Conservation (phyloP, 2,888 invertebrate genomes). For the Cosmia trapezina region DNA sequence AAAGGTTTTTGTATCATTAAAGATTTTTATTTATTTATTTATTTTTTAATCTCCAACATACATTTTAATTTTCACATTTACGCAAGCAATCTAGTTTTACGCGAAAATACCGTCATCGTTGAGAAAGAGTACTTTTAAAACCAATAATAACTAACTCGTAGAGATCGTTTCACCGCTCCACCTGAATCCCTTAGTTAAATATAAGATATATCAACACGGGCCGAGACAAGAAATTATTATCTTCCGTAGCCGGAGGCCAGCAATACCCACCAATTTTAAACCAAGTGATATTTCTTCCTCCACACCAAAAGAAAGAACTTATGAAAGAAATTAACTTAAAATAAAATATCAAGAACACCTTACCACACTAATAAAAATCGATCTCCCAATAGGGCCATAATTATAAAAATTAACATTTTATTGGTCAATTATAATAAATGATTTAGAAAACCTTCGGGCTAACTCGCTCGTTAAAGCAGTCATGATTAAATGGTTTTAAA, state of each 20-base stretch:
- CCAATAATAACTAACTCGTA: neutral
- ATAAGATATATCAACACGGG: slow-evolving; percentile 3
- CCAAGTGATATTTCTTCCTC: slow-evolving; percentile 39
- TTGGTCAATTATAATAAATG: slow-evolving; percentile 85
- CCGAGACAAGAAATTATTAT: slow-evolving; percentile 13
- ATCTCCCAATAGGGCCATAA: slow-evolving; percentile 70
- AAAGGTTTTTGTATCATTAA: too few relatives aligned
- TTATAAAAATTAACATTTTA: slow-evolving; percentile 85
- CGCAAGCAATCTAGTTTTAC: neutral
- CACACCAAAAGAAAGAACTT: slow-evolving; percentile 3
- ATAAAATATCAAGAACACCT: slow-evolving; percentile 43
- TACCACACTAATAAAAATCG: slow-evolving; percentile 56
- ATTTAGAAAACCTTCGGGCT: slow-evolving; percentile 77
- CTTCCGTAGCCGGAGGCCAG: slow-evolving; percentile 25
- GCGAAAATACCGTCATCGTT: neutral
- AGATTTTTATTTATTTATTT: too few relatives aligned
- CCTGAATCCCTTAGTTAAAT: slow-evolving; percentile 8
- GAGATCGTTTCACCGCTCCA: too few relatives aligned
- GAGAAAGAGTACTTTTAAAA: neutral
- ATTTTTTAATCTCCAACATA: too few relatives aligned
- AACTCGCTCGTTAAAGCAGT: slow-evolving; percentile 74
- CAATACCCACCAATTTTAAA: slow-evolving; percentile 12
- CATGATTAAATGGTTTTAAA: slow-evolving; percentile 85
- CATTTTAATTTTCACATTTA: too few relatives aligned
- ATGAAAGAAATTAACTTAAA: slow-evolving; percentile 33